Base-by-base conservation (phyloP, 2,113 vertebrate species). In the Pleuronectes platessa region DNA sequence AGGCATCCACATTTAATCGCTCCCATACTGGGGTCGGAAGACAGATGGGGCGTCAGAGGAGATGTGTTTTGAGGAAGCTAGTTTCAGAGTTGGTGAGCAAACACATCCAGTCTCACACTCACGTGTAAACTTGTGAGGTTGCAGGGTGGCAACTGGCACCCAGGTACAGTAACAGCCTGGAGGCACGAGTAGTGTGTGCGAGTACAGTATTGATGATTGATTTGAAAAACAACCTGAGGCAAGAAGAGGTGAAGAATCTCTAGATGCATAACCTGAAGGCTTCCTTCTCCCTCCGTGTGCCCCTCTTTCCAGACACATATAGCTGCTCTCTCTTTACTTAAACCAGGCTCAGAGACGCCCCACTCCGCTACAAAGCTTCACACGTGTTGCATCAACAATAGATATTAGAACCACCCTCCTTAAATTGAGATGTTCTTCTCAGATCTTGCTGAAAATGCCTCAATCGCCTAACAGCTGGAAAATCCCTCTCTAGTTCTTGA, bases 1-100 rank as follows among this genome's bases (percentile, higher is more conserved):
- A 35, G 59, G 37, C 51, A 68, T n/a, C 65, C 45, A 84, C 65
- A 84, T 81, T 60, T 68, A 71, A 88, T 83, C 81, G 11, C 75
- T 86, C 71, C 18, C 27, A 13, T 51, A 64, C 54, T 27, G 55
- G 79, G 45, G 20, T n/a, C 13, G 17, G 35, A 51, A 76, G 78
- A 65, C 24, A 60, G 63, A 35, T 2, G 18, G 49, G 20, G 40
- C 49, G 12, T 18, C 23, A 5, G 13, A 37, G 31, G 18, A 49
- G 15, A 0, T 14, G 18, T 13, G 42, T 31, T 31, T 62, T 42
- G 21, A 37, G 10, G 14, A 11, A 24, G 9, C 42, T 53, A 1
- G 47, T 61, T 76, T 67, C 10, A 68, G 37, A 31, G 54, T 14
- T n/a, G 49, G 49, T 42, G 2, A 3, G 18, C 49, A 51, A 51